Percentiles rank a stretch among this genome's conserved stretches.
phyloP scores from a whole-genome alignment of 2,888 invertebrate genomes.

The Labia minor region DNA sequence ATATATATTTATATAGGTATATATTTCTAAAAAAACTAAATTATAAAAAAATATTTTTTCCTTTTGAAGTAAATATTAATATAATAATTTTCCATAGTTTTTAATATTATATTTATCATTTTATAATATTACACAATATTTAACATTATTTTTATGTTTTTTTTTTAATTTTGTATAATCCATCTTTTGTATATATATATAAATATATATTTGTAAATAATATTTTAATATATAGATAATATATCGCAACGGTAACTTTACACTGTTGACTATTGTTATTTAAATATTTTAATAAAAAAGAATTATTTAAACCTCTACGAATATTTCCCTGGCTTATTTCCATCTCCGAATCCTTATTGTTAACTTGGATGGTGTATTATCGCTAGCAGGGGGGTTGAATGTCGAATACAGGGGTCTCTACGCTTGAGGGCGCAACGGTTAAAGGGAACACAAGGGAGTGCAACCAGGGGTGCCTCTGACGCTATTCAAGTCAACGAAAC shows the following conservation, averaged over 20 bases:
- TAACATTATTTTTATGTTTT: not conserved
- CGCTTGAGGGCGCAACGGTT: conserved; percentile 1
- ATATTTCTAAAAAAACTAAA: no score
- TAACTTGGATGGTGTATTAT: not conserved
- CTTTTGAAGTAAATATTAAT: no score
- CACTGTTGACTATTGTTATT: not conserved
- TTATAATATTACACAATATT: not conserved
- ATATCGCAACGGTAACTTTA: not conserved
- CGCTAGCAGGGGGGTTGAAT: not conserved
- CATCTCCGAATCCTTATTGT: not conserved
- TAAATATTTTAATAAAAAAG: not conserved
- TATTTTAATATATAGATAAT: not conserved
- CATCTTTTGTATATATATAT: not conserved
- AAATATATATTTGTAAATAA: not conserved
- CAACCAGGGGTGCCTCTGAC: not conserved
- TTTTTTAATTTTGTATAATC: not conserved
- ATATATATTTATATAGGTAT: no score
- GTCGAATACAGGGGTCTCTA: not conserved
- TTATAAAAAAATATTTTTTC: no score
- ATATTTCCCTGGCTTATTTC: not conserved
- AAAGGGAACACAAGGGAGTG: not conserved
- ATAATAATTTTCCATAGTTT: no score
- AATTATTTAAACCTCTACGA: not conserved
- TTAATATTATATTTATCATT: no score
- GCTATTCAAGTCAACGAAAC: conserved; percentile 13